These are phyloP conservation scores for Cairina moschata DNA, from an alignment of 2,113 vertebrate genomes.

Conservation along the genomic window DNA sequence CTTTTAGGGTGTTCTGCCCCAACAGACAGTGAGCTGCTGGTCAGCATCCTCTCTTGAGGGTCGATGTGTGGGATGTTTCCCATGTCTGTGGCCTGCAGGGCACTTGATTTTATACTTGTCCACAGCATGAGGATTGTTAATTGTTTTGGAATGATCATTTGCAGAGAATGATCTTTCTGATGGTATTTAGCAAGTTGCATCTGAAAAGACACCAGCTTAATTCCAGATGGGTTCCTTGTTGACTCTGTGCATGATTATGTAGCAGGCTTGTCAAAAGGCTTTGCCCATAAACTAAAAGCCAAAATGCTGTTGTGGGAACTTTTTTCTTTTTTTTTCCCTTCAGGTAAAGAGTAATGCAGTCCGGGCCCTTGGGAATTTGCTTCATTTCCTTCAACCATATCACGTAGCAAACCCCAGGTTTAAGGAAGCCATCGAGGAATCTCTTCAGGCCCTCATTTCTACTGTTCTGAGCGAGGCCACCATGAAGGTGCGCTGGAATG, in stretches of 20 bases:
- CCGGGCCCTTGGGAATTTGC: conserved; percentile 93
- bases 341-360: conserved; percentile 96
- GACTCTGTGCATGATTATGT: neutral
- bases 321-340: neutral
- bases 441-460: conserved; percentile 86
- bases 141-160: neutral
- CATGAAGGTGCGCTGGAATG: conserved; percentile 99
- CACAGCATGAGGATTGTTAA: neutral
- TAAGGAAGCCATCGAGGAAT: conserved; percentile 84
- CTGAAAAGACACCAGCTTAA: neutral
- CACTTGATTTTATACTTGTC: neutral
- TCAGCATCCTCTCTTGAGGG: neutral
- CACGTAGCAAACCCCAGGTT: conserved; percentile 88
- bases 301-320: accelerated
- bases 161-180: neutral
- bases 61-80: neutral
- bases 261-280: neutral
- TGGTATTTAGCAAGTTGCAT: neutral
- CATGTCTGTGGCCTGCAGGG: neutral
- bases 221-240: neutral
- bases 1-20: neutral
- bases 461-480: conserved; percentile 88
- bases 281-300: accelerated
- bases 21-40: neutral
- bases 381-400: conserved; percentile 88